A percentile compares a stretch with the other conserved stretches of the same genome.
phyloP scores from a whole-genome alignment of 2,797 vertebrate genomes.

The Eutrigla gurnardus region DNA sequence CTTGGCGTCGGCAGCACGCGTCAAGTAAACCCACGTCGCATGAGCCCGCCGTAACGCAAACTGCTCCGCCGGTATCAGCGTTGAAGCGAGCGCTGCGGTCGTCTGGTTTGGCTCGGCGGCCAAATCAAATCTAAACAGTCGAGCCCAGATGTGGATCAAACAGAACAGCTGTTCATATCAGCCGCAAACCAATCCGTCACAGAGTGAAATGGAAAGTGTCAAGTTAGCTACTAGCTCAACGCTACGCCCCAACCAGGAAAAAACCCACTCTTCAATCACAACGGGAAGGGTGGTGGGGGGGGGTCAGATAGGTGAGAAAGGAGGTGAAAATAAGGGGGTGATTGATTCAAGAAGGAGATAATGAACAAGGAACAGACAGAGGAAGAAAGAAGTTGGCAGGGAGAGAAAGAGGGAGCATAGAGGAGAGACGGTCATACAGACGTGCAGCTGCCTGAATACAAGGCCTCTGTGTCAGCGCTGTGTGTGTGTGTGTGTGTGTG shows the following conservation, averaged over 20 bases:
- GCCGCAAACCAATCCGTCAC: constrained; percentile 40
- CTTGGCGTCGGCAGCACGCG: constrained; percentile 13
- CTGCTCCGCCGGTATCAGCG: too few species aligned
- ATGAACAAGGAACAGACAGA: constrained; percentile 49
- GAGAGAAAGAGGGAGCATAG: constrained; percentile 52
- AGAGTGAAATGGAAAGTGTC: constrained; percentile 17
- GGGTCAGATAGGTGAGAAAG: constrained; percentile 17
- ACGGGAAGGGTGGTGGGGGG: background rate
- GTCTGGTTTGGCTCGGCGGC: constrained; percentile 25
- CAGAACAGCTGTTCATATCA: constrained; percentile 42
- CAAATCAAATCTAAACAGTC: constrained; percentile 46
- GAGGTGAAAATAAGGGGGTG: constrained; percentile 56
- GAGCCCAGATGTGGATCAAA: constrained; percentile 52
- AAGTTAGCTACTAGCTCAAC: constrained; percentile 4
- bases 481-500: constrained; percentile 45
- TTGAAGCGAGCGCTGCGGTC: constrained; percentile 30
- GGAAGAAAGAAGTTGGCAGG: constrained; percentile 58
- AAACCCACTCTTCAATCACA: background rate
- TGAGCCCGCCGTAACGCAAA: background rate
- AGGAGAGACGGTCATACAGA: constrained; percentile 68
- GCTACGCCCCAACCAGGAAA: background rate
- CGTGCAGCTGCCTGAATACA: constrained; percentile 80
- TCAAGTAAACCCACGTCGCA: constrained; percentile 8
- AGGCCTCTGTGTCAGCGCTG: constrained; percentile 73
- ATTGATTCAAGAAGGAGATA: constrained; percentile 52